phyloP scores from a whole-genome alignment of 2,113 vertebrate genomes.

The Mobula birostris region DNA sequence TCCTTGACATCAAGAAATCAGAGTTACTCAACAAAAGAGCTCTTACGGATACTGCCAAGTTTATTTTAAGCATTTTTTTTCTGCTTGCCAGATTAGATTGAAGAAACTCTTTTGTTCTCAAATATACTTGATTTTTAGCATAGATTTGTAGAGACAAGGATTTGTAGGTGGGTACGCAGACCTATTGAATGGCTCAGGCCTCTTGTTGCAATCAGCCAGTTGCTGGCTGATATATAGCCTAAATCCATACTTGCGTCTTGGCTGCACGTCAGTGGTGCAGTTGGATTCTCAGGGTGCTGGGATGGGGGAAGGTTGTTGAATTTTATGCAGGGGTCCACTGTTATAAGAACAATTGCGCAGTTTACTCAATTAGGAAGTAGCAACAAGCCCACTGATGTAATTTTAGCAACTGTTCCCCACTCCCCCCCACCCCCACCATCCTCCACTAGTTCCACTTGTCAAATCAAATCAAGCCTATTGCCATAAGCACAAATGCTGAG shows the following conservation, averaged over 20 bases:
- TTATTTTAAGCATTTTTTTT: slow-evolving; percentile 17
- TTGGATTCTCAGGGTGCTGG: no score
- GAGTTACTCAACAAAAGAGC: slow-evolving; percentile 19
- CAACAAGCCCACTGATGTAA: no score
- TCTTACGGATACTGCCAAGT: slow-evolving; percentile 8
- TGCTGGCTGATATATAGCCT: neutral
- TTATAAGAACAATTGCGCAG: no score
- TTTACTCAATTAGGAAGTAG: no score
- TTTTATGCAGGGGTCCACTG: no score
- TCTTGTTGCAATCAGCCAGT: neutral
- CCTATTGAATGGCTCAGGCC: neutral
- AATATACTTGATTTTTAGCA: neutral
- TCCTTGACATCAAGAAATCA: neutral
- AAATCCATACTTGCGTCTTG: neutral
- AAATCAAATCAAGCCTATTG: no score
- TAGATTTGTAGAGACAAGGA: neutral
- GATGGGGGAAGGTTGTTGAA: no score
- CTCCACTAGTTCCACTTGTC: no score
- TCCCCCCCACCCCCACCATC: no score
- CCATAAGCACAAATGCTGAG: no score
- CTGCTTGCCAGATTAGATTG: slow-evolving; percentile 1
- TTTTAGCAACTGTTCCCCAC: no score
- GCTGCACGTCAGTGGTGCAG: neutral
- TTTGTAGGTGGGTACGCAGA: neutral
- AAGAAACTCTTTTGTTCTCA: neutral